A percentile compares a stretch with the other conserved stretches of the same genome.
Conservation (phyloP, 2,113 vertebrate species). For the Pampusana beccarii region DNA sequence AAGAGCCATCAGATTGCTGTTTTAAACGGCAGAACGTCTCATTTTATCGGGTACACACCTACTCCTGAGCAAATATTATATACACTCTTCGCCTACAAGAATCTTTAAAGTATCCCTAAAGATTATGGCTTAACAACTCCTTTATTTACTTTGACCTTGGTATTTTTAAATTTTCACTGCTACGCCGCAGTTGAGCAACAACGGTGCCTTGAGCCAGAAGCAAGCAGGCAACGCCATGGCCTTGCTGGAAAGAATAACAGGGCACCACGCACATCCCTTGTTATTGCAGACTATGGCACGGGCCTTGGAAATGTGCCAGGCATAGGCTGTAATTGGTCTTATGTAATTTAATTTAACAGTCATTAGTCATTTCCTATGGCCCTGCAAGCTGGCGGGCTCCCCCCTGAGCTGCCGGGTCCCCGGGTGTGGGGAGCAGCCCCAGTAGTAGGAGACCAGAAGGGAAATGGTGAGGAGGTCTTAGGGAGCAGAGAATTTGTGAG, state of each 20-base stretch:
- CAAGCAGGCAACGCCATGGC: background rate
- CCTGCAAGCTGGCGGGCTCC: background rate
- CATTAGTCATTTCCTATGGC: background rate
- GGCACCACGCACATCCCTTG: background rate
- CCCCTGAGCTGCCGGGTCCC: background rate
- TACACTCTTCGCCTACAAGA: background rate
- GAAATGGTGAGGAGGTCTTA: background rate
- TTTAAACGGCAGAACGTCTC: background rate
- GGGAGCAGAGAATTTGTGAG: background rate
- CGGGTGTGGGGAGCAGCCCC: background rate
- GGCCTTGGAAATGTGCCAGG: constrained; percentile 35
- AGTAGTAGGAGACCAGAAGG: background rate
- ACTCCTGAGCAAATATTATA: constrained; percentile 56
- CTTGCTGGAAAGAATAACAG: background rate
- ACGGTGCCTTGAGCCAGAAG: background rate
- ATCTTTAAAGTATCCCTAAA: constrained; percentile 54
- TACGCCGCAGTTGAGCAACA: background rate
- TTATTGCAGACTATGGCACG: background rate
- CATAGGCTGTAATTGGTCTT: background rate
- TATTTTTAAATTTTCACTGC: constrained; percentile 16
- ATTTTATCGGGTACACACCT: constrained; percentile 39
- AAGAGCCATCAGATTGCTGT: constrained; percentile 15
- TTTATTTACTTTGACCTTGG: constrained; percentile 48
- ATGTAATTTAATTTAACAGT: constrained; percentile 39
- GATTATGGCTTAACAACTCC: constrained; percentile 49